Conservation (phyloP, 64 coral and sea anemone genomes). For the Acropora yongei region DNA sequence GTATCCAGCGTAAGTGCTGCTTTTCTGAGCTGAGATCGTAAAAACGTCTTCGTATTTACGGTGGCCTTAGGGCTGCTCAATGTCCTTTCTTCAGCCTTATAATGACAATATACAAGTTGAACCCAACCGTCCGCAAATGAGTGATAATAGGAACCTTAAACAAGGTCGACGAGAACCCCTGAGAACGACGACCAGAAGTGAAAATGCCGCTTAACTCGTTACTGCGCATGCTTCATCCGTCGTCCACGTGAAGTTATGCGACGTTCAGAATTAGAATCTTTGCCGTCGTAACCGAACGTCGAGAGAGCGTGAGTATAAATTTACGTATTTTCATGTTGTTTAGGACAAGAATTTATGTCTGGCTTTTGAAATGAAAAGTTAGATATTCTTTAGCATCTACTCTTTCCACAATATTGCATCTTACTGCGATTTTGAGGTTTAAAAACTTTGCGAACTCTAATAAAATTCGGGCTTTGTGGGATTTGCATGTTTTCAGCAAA, state of each 20-base stretch:
- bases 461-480: neutral
- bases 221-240: neutral
- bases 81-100: too few relatives aligned
- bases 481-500: slow-evolving; percentile 4
- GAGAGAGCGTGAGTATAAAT: neutral
- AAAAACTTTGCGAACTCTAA: neutral
- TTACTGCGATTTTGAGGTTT: neutral
- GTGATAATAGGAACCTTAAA: neutral
- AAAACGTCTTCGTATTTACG: too few relatives aligned
- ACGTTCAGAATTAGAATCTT: slow-evolving; percentile 1
- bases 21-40: too few relatives aligned
- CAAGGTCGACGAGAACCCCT: neutral
- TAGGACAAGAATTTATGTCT: slow-evolving; percentile 4
- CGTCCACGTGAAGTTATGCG: neutral
- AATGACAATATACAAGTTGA: too few relatives aligned
- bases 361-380: slow-evolving; percentile 8
- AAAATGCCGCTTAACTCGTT: neutral
- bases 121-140: too few relatives aligned
- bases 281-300: neutral
- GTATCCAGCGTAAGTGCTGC: too few relatives aligned
- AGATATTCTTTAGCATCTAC: neutral
- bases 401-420: slow-evolving; percentile 4
- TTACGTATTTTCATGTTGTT: neutral
- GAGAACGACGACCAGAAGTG: neutral
- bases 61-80: too few relatives aligned